phyloP scores from a whole-genome alignment of 2,113 vertebrate genomes.

The Gallinago undulata region DNA sequence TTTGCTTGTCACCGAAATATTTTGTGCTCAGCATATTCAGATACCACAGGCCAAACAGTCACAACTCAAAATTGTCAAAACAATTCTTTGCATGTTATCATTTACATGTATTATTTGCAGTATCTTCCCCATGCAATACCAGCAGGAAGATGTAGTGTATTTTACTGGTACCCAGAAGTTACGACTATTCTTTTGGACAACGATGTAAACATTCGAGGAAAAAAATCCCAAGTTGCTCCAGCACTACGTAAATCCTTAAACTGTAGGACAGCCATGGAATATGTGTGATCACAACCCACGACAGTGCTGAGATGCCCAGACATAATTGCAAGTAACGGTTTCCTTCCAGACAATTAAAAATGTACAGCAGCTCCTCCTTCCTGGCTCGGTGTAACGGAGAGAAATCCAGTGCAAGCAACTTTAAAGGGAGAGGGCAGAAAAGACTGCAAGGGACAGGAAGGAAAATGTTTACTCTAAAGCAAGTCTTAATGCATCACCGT shows the following conservation, averaged over 20 bases:
- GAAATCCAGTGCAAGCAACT: not conserved
- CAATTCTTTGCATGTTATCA: not conserved
- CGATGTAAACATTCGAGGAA: not conserved
- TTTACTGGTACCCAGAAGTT: not conserved
- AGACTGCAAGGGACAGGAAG: not conserved
- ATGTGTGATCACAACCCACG: accelerated
- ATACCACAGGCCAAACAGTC: not conserved
- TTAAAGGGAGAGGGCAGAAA: not conserved
- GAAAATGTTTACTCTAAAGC: not conserved
- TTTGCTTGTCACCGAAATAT: not conserved
- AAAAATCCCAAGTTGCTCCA: not conserved
- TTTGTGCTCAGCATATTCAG: not conserved
- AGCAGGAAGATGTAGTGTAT: not conserved
- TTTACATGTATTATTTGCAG: not conserved
- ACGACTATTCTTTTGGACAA: not conserved
- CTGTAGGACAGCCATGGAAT: not conserved
- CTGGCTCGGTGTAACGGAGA: not conserved
- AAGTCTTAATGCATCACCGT: not conserved
- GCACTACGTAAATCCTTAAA: not conserved
- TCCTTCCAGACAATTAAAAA: not conserved
- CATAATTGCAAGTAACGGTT: not conserved
- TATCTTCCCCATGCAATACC: not conserved
- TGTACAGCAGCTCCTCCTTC: not conserved
- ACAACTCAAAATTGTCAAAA: not conserved
- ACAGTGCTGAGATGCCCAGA: not conserved